phyloP scores from a whole-genome alignment of 2,797 vertebrate genomes.

The Falco biarmicus region DNA sequence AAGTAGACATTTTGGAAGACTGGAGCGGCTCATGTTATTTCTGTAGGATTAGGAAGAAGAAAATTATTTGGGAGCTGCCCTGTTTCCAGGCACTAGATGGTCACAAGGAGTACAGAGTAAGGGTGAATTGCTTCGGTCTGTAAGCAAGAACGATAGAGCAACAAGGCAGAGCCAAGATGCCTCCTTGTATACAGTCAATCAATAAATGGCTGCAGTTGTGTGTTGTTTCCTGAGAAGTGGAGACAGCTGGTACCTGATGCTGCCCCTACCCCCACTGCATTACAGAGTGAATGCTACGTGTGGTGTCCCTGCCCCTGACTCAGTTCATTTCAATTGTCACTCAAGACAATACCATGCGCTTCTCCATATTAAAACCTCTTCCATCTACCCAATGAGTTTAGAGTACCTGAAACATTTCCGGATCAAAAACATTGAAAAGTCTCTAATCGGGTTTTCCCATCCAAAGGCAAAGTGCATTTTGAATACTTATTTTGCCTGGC shows the following conservation, averaged over 20 bases:
- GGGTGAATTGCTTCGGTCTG: not conserved
- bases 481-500: not conserved
- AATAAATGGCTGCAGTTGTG: not conserved
- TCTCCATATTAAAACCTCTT: not conserved
- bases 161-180: not conserved
- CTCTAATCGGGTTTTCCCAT: not conserved
- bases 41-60: not conserved
- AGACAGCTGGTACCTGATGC: accelerated
- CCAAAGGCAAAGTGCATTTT: not conserved
- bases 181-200: not conserved
- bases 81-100: not conserved
- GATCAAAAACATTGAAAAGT: not conserved
- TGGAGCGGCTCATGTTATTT: not conserved
- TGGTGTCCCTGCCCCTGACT: too few species aligned
- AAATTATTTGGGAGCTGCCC: not conserved
- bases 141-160: not conserved
- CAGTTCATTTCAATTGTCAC: too few species aligned
- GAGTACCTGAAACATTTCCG: not conserved
- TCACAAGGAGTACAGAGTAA: not conserved
- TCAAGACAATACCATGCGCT: too few species aligned
- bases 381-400: not conserved
- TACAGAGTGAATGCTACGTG: not conserved
- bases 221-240: too few species aligned
- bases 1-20: not conserved
- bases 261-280: accelerated